phyloP scores from a whole-genome alignment of 1,140 invertebrate genomes.

The Bombus confusus region DNA sequence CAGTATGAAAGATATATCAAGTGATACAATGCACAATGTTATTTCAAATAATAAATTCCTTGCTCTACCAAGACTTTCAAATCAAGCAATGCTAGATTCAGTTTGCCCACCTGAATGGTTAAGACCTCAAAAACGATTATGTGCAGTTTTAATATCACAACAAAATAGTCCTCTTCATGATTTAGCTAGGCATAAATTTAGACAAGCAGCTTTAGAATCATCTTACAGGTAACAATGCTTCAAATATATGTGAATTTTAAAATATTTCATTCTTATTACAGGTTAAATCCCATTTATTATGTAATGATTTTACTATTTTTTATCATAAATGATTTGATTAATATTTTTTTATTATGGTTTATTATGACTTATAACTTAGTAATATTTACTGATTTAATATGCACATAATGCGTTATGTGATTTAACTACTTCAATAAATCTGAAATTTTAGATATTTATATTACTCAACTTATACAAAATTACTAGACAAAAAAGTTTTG shows the following conservation, averaged over 20 bases:
- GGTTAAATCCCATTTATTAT: neutral
- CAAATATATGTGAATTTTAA: neutral
- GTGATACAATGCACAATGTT: slow-evolving; percentile 93
- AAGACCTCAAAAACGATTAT: slow-evolving; percentile 91
- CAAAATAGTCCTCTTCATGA: slow-evolving; percentile 86
- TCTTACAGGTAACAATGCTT: slow-evolving; percentile 78
- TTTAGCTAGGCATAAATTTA: slow-evolving; percentile 84
- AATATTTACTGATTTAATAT: neutral
- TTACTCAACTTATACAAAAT: neutral
- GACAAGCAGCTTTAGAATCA: slow-evolving; percentile 87
- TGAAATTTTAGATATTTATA: neutral
- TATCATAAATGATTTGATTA: neutral
- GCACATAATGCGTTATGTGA: neutral
- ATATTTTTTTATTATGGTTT: neutral
- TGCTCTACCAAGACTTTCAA: slow-evolving; percentile 93
- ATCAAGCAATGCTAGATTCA: slow-evolving; percentile 91
- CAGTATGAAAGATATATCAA: slow-evolving; percentile 93
- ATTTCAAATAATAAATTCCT: slow-evolving; percentile 95
- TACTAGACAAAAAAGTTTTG: neutral
- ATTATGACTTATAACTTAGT: neutral
- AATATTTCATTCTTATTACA: neutral
- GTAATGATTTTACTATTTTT: neutral
- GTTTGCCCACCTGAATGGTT: slow-evolving; percentile 94
- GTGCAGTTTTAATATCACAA: slow-evolving; percentile 92
- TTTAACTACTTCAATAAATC: no score